These are phyloP conservation scores for Prunella himalayana DNA, from an alignment of 2,113 vertebrate species.

Conservation along the genomic window DNA sequence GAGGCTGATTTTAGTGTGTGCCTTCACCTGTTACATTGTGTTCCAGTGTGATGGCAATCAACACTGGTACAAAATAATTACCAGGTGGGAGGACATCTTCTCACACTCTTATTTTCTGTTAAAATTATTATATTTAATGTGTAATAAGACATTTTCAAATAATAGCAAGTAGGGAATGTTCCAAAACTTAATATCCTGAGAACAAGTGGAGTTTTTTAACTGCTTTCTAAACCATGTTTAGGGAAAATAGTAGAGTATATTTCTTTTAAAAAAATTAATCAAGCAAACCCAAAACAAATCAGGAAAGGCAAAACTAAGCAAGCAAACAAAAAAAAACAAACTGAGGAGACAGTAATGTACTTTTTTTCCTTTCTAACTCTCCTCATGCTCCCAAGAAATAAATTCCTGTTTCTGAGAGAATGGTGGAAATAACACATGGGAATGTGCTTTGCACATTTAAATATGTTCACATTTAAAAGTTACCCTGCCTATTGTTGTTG, in stretches of 20 bases:
- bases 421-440: not conserved
- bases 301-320: not conserved
- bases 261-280: not conserved
- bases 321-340: not conserved
- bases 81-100: not conserved
- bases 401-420: not conserved
- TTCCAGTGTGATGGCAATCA: not conserved
- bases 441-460: not conserved
- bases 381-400: not conserved
- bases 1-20: not conserved
- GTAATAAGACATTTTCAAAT: not conserved
- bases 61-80: not conserved
- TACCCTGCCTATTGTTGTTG: not conserved
- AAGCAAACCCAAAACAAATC: not conserved
- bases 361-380: not conserved
- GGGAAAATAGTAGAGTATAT: not conserved
- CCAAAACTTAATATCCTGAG: not conserved
- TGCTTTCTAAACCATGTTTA: not conserved
- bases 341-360: not conserved
- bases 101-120: not conserved
- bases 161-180: not conserved
- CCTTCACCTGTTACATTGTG: not conserved
- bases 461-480: not conserved
- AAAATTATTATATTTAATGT: not conserved
- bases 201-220: not conserved